These are phyloP conservation scores for Rhodophaea formosa DNA, from an alignment of 2,888 invertebrate species.

Conservation along the genomic window DNA sequence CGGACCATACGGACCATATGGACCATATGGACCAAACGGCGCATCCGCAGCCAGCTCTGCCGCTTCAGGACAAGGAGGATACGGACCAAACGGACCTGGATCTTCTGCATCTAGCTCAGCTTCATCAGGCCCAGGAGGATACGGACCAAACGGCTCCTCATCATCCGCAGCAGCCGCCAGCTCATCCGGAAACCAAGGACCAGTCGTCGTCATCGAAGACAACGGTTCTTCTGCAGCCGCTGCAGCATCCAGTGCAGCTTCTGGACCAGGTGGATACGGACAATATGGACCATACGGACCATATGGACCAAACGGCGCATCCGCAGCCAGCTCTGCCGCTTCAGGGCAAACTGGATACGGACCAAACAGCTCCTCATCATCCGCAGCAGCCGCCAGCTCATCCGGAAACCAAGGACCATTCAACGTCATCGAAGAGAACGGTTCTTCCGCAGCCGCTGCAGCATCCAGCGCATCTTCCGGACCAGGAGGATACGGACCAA, in stretches of 20 bases:
- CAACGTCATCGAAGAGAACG: neutral
- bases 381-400: neutral
- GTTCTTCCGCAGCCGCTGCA: neutral
- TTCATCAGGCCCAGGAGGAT: neutral
- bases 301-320: constrained; percentile 9
- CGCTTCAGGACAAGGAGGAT: neutral
- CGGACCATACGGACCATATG: neutral
- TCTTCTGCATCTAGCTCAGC: neutral
- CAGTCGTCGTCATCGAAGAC: neutral
- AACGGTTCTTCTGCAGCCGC: neutral
- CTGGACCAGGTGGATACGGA: neutral
- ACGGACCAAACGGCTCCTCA: constrained; percentile 1
- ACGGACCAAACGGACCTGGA: neutral
- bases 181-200: too few relatives aligned
- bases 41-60: neutral
- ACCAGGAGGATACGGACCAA: neutral
- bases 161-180: too few relatives aligned
- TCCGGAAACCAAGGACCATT: too few relatives aligned
- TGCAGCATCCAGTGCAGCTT: constrained; percentile 11
- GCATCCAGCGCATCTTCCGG: neutral
- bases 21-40: constrained; percentile 17
- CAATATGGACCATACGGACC: neutral
- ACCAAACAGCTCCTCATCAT: neutral
- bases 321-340: neutral
- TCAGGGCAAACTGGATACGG: neutral